Base-by-base conservation (phyloP, 1,140 invertebrate genomes). In the Diachasmimorpha longicaudata region DNA sequence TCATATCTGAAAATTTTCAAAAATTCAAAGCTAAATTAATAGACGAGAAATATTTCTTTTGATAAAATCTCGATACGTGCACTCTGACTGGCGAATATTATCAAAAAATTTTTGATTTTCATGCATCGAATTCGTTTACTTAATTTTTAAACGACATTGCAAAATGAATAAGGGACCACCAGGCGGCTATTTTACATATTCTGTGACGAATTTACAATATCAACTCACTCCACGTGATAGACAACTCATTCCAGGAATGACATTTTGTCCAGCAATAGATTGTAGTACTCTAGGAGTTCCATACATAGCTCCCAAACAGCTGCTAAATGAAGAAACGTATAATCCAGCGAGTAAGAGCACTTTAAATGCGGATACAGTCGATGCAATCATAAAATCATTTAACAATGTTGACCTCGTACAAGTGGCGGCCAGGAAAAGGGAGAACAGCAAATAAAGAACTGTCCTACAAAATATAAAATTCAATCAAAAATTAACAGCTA, bases 321-420 rank as follows among this genome's bases (percentile, higher is more conserved):
- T 96, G 13, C 96, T 98, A 90, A 98, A 95, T 31, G 97, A 98
- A 25, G 96, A 97, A 3, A 99, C 96, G 88, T 99, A 99, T 13
- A 99, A 91, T 19, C 97, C 97, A 77, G 95, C 94, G 21, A 99
- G 89, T 72, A 98, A 92, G 25, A 98, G 85, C 63, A 98, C 92
- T 68, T 92, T 92, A 48, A 95, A 91, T 2, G 93, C 94, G 14
- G 95, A 96, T 55, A 97, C 95, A 81, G 95, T 95, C n/a, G 95
- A 94, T 14, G 94, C 94, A 81, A 99, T 97, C 91, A 97, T 96
- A 82, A 95, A 97, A 88, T 99, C 95, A 16, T 88, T 92, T 21
- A 95, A 90, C 10, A 99, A 89, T 10, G 90, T 91, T 6, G 87
- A 83, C 79, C 97, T 90, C 55, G 92, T 91, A 82, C 97, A 98